These are phyloP conservation scores for Agrenia bidenticulata DNA, from an alignment of 2,888 invertebrate species.

Conservation along the genomic window DNA sequence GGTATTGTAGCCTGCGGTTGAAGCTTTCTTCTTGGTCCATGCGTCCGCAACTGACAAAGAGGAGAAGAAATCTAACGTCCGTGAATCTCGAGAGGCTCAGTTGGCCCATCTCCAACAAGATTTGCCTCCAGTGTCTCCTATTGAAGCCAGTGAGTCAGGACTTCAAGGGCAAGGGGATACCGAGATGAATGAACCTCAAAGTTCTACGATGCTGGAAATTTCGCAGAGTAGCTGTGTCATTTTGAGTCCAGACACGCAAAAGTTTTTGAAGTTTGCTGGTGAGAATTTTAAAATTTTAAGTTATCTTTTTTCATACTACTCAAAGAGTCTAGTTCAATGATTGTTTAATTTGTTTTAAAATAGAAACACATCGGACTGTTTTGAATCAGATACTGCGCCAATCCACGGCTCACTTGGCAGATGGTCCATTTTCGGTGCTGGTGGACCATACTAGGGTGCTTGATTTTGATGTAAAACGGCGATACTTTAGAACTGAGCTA, in stretches of 20 bases:
- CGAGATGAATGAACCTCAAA: constrained; percentile 43
- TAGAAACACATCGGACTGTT: constrained; percentile 81
- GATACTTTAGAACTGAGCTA: constrained; percentile 83
- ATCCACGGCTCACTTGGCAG: constrained; percentile 73
- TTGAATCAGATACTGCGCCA: constrained; percentile 85
- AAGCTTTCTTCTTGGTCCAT: constrained; percentile 87
- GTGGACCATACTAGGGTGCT: constrained; percentile 83
- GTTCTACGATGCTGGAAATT: constrained; percentile 34
- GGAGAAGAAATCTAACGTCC: constrained; percentile 50
- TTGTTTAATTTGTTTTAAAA: constrained; percentile 5
- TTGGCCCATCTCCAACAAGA: constrained; percentile 55
- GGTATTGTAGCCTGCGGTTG: constrained; percentile 71
- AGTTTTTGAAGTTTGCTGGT: constrained; percentile 79
- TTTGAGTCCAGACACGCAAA: constrained; percentile 68
- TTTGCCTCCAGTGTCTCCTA: constrained; percentile 51
- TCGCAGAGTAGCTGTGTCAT: constrained; percentile 49
- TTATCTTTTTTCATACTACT: no score
- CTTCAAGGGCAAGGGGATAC: constrained; percentile 26
- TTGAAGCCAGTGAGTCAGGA: constrained; percentile 30
- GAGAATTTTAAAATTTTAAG: constrained; percentile 38
- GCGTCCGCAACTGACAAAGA: constrained; percentile 63
- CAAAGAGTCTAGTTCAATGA: not conserved
- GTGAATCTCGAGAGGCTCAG: constrained; percentile 58
- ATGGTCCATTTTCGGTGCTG: constrained; percentile 83
- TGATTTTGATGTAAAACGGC: constrained; percentile 85